These are phyloP conservation scores for Turdus rufiventris DNA, from an alignment of 2,113 vertebrate species.

Conservation along the genomic window DNA sequence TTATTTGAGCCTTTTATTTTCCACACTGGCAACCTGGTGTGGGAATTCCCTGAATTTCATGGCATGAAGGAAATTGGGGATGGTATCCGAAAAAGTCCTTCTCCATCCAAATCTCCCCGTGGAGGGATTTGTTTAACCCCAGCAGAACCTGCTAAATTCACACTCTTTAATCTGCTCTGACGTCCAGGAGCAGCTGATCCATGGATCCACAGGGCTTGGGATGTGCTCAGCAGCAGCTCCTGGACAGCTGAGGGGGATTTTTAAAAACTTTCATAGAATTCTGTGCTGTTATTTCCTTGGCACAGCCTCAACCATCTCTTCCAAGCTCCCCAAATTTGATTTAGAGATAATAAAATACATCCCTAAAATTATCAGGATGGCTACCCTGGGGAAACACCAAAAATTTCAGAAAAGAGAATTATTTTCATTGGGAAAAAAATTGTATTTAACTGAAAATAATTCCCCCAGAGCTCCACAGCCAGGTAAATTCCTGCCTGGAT, in stretches of 20 bases:
- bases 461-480: rapidly evolving
- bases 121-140: neutral
- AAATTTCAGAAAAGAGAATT: neutral
- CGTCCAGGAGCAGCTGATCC: neutral
- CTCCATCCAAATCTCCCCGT: rapidly evolving
- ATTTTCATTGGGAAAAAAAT: rapidly evolving
- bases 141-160: neutral
- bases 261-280: rapidly evolving
- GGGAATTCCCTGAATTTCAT: neutral
- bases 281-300: neutral
- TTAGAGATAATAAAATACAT: neutral
- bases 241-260: neutral
- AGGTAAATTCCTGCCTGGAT: neutral
- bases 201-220: neutral
- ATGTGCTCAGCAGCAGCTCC: neutral
- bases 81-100: neutral
- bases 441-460: neutral
- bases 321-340: rapidly evolving
- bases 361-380: neutral
- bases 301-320: neutral
- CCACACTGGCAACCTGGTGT: rapidly evolving
- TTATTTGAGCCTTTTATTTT: neutral
- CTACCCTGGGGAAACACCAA: neutral
- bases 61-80: neutral
- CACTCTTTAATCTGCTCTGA: neutral